Percentiles rank a stretch among this genome's conserved stretches.
Conservation (phyloP, 2,797 vertebrate species). For the Miichthys miiuy region DNA sequence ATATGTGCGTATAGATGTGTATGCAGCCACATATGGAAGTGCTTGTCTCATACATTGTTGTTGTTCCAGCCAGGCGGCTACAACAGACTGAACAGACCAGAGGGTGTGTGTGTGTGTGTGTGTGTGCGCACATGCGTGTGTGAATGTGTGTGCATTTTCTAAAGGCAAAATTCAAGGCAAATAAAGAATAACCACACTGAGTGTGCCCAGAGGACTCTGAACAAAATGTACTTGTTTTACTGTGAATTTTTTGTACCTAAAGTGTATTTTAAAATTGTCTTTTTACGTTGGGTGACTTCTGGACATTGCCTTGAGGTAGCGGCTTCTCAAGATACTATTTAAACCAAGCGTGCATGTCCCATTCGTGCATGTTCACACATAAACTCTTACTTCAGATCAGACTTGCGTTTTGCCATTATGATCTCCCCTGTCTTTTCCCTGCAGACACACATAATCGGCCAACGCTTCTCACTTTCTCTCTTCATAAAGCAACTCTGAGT, state of each 20-base stretch:
- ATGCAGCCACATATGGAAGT: constrained; percentile 84
- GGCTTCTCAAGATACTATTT: constrained; percentile 32
- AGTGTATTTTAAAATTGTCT: constrained; percentile 27
- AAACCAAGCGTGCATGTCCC: constrained; percentile 32
- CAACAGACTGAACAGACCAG: constrained; percentile 63
- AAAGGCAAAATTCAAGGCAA: constrained; percentile 41
- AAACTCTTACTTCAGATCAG: constrained; percentile 29
- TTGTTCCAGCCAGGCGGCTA: constrained; percentile 80
- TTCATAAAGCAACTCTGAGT: constrained; percentile 59
- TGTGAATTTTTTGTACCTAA: constrained; percentile 27
- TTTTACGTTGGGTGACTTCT: constrained; percentile 38
- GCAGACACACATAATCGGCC: constrained; percentile 71
- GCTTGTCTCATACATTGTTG: constrained; percentile 78
- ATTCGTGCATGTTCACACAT: constrained; percentile 21
- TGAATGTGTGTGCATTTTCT: constrained; percentile 25
- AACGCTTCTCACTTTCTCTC: constrained; percentile 58
- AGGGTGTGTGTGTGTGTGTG: constrained; percentile 22
- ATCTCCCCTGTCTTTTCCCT: constrained; percentile 54
- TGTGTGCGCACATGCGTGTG: constrained; percentile 31
- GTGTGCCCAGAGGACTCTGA: constrained; percentile 33
- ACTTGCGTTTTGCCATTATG: constrained; percentile 52
- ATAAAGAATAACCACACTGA: constrained; percentile 47
- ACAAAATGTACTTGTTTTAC: constrained; percentile 61
- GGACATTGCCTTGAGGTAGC: constrained; percentile 12
- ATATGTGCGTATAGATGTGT: constrained; percentile 45